These are phyloP conservation scores for Cryptocephalus primarius DNA, from an alignment of 2,888 invertebrate genomes.

Conservation along the genomic window DNA sequence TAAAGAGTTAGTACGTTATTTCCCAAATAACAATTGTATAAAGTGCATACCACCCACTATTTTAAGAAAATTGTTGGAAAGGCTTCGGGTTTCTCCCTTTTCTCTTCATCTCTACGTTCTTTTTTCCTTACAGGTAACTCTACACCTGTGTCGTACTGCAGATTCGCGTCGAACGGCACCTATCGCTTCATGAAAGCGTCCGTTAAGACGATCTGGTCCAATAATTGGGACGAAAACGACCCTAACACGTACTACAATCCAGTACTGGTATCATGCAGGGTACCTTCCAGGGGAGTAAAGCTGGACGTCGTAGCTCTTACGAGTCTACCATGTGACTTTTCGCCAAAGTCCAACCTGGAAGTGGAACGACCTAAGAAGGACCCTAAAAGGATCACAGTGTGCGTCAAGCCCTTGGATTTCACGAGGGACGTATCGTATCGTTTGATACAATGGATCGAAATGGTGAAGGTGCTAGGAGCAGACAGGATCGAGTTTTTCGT, in stretches of 20 bases:
- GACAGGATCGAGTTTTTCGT: conserved; percentile 55
- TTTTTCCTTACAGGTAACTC: no score
- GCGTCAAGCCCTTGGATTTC: conserved; percentile 63
- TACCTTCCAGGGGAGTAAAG: conserved; percentile 40
- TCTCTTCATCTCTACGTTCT: no score
- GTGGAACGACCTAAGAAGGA: conserved; percentile 1
- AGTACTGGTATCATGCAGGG: conserved; percentile 50
- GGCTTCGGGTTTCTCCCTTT: no score
- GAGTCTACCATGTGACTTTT: conserved; percentile 38
- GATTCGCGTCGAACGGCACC: conserved; percentile 20
- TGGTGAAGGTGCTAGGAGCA: conserved; percentile 55
- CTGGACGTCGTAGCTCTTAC: conserved; percentile 41
- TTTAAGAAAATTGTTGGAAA: no score
- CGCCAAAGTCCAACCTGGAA: neutral
- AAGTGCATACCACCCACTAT: no score
- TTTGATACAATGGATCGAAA: conserved; percentile 62
- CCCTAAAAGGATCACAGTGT: conserved; percentile 42
- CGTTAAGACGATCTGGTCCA: conserved; percentile 51
- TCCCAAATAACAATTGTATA: no score
- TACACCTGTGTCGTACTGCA: no score
- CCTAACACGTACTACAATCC: conserved; percentile 42
- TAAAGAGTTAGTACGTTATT: no score
- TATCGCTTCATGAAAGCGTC: conserved; percentile 36
- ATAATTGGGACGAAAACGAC: conserved; percentile 45
- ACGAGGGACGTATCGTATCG: conserved; percentile 48